phyloP scores from a whole-genome alignment of 1,140 invertebrate genomes.

The roundworm (Caenorhabditis elegans) region WBcel235 BX284606.5:5261501-5262000 shows the following conservation, averaged over 20 bases:
- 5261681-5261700: neutral
- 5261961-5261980: constrained; percentile 20
- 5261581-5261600: too few species aligned
- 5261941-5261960: neutral
- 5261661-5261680: constrained; percentile 2
- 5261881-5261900: neutral
- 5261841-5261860: neutral
- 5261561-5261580: too few species aligned
- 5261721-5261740: neutral
- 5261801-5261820: constrained; percentile 2
- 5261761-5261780: neutral
- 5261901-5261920: neutral
- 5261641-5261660: neutral
- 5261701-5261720: neutral
- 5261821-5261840: neutral
- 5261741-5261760: constrained; percentile 15
- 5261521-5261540: too few species aligned
- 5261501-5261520: too few species aligned
- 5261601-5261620: too few species aligned
- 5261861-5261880: neutral
- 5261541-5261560: too few species aligned
- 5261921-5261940: neutral
- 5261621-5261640: neutral
- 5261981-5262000: neutral
- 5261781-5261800: constrained; percentile 24